These are phyloP conservation scores for Gallirallus australis DNA, from an alignment of 2,797 vertebrate species.

Conservation along the genomic window DNA sequence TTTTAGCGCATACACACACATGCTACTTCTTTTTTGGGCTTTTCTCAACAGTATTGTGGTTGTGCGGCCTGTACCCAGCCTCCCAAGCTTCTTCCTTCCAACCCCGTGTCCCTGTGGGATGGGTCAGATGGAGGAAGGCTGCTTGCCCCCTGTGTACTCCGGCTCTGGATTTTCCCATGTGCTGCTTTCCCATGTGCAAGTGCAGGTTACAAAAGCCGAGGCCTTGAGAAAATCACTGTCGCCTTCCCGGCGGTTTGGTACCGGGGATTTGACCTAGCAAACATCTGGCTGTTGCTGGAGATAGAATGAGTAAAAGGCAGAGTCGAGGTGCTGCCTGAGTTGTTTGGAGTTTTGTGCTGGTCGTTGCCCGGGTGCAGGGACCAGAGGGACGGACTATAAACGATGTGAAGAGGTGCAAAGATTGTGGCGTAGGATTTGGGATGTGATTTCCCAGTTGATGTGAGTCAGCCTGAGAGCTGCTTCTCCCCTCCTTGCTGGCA, in stretches of 20 bases:
- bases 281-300: neutral
- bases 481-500: neutral
- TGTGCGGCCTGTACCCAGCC: neutral
- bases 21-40: neutral
- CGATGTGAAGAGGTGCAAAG: neutral
- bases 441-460: fast-evolving
- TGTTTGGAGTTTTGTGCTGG: neutral
- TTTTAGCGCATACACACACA: neutral
- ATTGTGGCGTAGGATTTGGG: neutral
- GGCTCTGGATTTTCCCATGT: neutral
- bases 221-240: neutral
- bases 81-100: fast-evolving
- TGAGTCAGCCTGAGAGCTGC: neutral
- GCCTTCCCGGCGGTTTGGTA: neutral
- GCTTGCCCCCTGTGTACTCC: fast-evolving
- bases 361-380: neutral
- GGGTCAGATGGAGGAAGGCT: neutral
- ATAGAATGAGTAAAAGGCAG: neutral
- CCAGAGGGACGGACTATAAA: neutral
- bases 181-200: neutral
- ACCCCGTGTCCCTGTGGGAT: neutral
- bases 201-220: neutral
- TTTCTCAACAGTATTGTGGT: fast-evolving
- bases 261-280: neutral
- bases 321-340: neutral